Evolutionary conservation across 1,140 invertebrate genomes (phyloP), one percentile per base, ranked within the genome.

Genomic region (Coelopa frigida): DNA sequence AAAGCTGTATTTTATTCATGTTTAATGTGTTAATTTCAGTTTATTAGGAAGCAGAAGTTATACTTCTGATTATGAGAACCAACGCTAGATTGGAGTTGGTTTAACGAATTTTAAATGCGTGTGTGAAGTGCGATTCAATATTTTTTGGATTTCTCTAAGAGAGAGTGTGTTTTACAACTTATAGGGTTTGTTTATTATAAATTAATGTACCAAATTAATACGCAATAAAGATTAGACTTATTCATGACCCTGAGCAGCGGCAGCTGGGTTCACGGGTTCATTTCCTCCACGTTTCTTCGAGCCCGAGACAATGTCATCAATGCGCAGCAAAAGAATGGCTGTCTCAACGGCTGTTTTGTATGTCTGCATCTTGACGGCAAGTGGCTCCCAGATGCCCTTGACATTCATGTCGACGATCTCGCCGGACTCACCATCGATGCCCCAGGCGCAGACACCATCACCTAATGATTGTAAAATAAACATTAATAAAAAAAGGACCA

Each of bases 291-390:
- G 85, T 74, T 97, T 98, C 76, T 98, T 98, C 17, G 85, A 89
- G 32, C 95, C 96, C 4, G 94, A 97, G 1, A 99, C 94, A 66
- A 99, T 99, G 66, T 98, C 96, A 73, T 99, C 97, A 67, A 99
- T 99, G 67, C 95, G 80, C 48, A 99, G 73, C 22, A 99, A 73
- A 24, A 99, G 74, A 59, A 99, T 94, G 11, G 94, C 93, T 33
- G 94, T 98, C 77, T 99, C 97, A 50, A 99, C 84, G 8, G 96
- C 94, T 6, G 97, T 99, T 74, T 99, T 99, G 70, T 94, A 96
- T 1, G 83, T 83, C 75, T 94, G 92, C 47, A 93, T 71, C 72
- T 99, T 98, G 8, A 99, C 97, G 33, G 89, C 80, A 12, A 98
- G 74, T 17, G 97, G 94, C 68, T 99, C 97, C 94, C 94, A 98